Conservation (phyloP, 35 echinoderm and acorn worm genomes). For the Lytechinus pictus region DNA sequence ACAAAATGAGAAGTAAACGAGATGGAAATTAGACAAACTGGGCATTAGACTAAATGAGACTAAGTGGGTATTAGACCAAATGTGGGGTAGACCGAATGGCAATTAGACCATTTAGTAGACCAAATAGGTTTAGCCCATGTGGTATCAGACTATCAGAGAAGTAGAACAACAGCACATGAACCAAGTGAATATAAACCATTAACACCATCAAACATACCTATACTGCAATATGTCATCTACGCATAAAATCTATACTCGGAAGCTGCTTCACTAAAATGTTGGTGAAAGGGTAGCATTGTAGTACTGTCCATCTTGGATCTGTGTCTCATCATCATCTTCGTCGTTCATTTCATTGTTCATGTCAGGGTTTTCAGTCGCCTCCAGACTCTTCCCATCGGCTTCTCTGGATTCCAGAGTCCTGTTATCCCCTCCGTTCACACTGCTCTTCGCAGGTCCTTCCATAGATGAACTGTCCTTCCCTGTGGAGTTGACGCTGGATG, state of each 20-base stretch:
- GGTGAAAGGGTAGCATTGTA: constrained; percentile 26
- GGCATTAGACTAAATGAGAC: too few relatives aligned
- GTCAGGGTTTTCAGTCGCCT: background rate
- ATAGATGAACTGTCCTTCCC: constrained; percentile 19
- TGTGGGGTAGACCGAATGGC: too few relatives aligned
- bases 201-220: background rate
- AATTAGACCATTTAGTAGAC: too few relatives aligned
- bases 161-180: too few relatives aligned
- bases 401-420: constrained; percentile 1
- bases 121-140: too few relatives aligned
- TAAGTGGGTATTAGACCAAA: too few relatives aligned
- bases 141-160: too few relatives aligned
- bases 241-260: background rate
- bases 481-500: constrained; percentile 45
- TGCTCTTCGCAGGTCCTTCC: background rate
- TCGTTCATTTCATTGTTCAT: background rate
- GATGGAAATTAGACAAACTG: too few relatives aligned
- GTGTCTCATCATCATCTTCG: constrained; percentile 56
- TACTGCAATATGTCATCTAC: background rate
- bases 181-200: too few relatives aligned
- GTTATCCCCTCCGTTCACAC: constrained; percentile 21
- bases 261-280: background rate
- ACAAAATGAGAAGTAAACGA: too few relatives aligned
- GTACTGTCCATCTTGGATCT: constrained; percentile 29
- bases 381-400: background rate